A percentile compares a stretch with the other conserved stretches of the same genome.
phyloP scores from a whole-genome alignment of 2,113 vertebrate genomes.

The Trochalopteron elliotii region DNA sequence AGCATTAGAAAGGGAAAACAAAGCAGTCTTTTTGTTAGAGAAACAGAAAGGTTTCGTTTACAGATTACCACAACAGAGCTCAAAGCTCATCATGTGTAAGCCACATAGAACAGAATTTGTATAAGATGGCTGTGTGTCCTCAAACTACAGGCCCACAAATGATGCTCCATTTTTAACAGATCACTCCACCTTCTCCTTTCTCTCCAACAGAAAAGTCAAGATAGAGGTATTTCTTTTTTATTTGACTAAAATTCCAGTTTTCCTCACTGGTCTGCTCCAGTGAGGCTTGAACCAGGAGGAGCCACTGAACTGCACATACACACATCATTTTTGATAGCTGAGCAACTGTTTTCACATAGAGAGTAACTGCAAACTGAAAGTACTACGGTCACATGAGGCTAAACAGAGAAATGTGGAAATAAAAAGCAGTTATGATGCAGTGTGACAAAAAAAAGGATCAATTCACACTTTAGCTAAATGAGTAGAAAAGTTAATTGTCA shows the following conservation, averaged over 20 bases:
- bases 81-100: background rate
- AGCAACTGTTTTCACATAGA: background rate
- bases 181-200: background rate
- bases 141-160: background rate
- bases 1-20: background rate
- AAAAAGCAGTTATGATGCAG: background rate
- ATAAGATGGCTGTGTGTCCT: background rate
- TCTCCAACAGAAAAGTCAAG: background rate
- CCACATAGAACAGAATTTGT: background rate
- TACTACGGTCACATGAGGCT: background rate
- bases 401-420: background rate
- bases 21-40: background rate
- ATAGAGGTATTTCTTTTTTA: background rate
- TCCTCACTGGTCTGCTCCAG: background rate
- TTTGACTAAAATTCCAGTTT: background rate
- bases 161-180: background rate
- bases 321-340: background rate
- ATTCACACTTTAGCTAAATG: background rate
- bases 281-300: background rate
- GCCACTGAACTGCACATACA: background rate
- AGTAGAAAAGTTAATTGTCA: background rate
- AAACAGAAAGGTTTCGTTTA: background rate
- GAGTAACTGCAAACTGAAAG: background rate
- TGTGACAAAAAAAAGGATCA: background rate
- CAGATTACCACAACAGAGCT: background rate